Evolutionary conservation across 2,113 vertebrate genomes (phyloP).

Genomic region (Catharus minimus): DNA sequence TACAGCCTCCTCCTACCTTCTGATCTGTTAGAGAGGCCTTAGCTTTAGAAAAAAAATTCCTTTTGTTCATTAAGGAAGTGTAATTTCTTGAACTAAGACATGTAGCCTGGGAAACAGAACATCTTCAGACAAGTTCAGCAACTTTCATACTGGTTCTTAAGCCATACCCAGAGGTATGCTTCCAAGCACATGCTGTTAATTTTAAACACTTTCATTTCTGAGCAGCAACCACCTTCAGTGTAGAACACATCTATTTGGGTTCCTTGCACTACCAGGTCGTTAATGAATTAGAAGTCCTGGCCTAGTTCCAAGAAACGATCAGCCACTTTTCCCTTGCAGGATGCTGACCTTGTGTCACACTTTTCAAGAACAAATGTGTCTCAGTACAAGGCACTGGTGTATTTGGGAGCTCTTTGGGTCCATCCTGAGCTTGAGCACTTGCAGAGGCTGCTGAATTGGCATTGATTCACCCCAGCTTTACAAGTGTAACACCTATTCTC

Average conservation of each 20-base stretch:
- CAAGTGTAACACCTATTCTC: not conserved
- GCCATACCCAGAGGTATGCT: not conserved
- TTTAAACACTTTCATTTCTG: not conserved
- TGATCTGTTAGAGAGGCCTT: not conserved
- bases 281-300: not conserved
- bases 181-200: not conserved
- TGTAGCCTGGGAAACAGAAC: not conserved
- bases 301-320: not conserved
- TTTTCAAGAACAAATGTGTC: not conserved
- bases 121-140: not conserved
- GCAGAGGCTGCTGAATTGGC: not conserved
- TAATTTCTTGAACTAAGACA: not conserved
- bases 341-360: rapidly evolving
- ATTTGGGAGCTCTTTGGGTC: not conserved
- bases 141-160: not conserved
- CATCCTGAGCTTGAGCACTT: not conserved
- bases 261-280: not conserved
- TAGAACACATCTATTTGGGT: rapidly evolving
- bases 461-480: not conserved
- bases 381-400: not conserved
- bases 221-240: not conserved
- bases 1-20: not conserved
- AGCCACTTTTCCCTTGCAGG: not conserved
- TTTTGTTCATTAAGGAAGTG: not conserved
- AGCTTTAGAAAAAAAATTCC: not conserved